Conservation (phyloP, 1,140 invertebrate genomes). For the Subanguina moxae region DNA sequence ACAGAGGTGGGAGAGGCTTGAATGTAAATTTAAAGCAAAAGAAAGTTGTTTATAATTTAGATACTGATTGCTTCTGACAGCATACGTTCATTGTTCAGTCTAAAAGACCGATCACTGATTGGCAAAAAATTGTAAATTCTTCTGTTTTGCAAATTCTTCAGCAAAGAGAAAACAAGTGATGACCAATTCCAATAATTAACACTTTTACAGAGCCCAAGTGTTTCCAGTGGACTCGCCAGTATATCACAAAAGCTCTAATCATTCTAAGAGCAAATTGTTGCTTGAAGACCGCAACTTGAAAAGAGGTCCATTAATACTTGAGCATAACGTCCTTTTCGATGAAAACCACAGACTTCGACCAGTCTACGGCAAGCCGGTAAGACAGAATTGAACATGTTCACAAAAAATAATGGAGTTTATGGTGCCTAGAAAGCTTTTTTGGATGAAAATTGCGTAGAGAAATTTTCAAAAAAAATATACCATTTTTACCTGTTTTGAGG, state of each 20-base stretch:
- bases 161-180: not conserved
- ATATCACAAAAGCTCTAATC: not conserved
- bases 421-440: not conserved
- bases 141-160: not conserved
- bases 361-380: constrained; percentile 28
- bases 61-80: constrained; percentile 38
- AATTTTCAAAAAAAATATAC: not conserved
- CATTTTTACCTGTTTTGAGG: constrained; percentile 14
- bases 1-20: constrained; percentile 20
- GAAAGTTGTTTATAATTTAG: constrained; percentile 9
- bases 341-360: constrained; percentile 11
- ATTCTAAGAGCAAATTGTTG: not conserved
- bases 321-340: constrained; percentile 21
- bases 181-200: not conserved
- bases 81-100: constrained; percentile 32
- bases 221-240: not conserved
- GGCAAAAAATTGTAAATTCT: constrained; percentile 20
- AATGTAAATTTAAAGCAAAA: not conserved
- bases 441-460: not conserved
- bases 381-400: not conserved
- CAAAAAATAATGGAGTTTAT: not conserved
- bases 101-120: constrained; percentile 33
- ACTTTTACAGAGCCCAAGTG: constrained; percentile 3
- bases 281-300: not conserved
- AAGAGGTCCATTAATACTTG: constrained; percentile 17